Conservation (phyloP, 2,797 vertebrate genomes). For the Botia kubotai region DNA sequence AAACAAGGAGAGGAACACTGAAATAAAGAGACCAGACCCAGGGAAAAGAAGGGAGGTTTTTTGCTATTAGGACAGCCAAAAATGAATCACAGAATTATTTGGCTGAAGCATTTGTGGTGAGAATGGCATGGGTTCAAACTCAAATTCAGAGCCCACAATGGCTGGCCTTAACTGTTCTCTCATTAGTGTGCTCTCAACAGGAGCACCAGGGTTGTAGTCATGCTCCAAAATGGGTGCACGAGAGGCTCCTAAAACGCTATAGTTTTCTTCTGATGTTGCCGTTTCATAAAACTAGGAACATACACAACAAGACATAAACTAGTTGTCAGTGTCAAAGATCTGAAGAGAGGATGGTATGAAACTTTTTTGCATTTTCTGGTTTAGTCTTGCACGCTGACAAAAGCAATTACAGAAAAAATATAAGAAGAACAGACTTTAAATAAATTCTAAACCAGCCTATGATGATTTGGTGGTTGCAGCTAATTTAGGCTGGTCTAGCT, state of each 20-base stretch:
- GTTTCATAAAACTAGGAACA: constrained; percentile 20
- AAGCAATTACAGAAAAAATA: neutral
- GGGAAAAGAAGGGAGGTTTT: constrained; percentile 65
- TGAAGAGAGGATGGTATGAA: neutral
- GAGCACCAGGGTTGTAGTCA: constrained; percentile 56
- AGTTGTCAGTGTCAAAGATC: constrained; percentile 4
- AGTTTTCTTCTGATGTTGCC: constrained; percentile 9
- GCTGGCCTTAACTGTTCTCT: constrained; percentile 80
- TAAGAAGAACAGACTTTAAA: too few species aligned
- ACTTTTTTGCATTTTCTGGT: neutral
- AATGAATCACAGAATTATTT: constrained; percentile 79
- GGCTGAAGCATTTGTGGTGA: constrained; percentile 77
- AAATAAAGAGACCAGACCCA: constrained; percentile 59
- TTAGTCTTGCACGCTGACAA: neutral
- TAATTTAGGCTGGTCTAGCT: neutral
- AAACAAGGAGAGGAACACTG: constrained; percentile 31
- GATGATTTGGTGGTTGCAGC: neutral
- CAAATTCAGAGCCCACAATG: constrained; percentile 79
- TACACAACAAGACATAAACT: neutral
- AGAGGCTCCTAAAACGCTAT: constrained; percentile 30
- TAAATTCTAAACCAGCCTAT: neutral
- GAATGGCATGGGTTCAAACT: constrained; percentile 76
- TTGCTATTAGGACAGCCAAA: constrained; percentile 68
- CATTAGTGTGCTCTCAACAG: constrained; percentile 73
- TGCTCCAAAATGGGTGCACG: constrained; percentile 24